A percentile compares a stretch with the other conserved stretches of the same genome.
Conservation (phyloP, 2,797 vertebrate genomes). For the Artibeus lituratus region DNA sequence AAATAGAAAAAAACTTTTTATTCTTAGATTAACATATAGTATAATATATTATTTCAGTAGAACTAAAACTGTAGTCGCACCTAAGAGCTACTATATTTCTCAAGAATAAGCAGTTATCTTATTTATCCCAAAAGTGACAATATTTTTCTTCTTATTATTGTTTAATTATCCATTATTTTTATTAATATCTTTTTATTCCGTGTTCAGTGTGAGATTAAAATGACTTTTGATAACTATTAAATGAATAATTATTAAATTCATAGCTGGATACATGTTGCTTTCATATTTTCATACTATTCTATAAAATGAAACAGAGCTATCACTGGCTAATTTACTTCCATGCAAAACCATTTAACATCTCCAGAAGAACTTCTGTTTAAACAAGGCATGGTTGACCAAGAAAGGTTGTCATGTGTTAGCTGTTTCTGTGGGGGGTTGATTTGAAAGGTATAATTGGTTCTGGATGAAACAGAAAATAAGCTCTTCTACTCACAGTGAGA, state of each 20-base stretch:
- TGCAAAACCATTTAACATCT: slow-evolving; percentile 58
- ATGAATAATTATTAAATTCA: slow-evolving; percentile 2
- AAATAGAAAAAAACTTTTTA: background rate
- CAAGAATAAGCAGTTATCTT: background rate
- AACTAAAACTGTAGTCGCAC: background rate
- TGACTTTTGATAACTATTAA: background rate
- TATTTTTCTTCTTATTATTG: slow-evolving; percentile 6
- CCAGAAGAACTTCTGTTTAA: slow-evolving; percentile 65
- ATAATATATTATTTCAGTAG: background rate
- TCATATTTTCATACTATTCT: slow-evolving; percentile 34
- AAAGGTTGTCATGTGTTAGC: slow-evolving; percentile 67
- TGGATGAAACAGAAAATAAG: slow-evolving; percentile 28
- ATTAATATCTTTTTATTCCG: slow-evolving; percentile 9
- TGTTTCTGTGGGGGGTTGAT: slow-evolving; percentile 54
- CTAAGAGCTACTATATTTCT: background rate
- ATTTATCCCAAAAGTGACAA: background rate
- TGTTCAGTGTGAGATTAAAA: slow-evolving; percentile 18
- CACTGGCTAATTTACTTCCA: slow-evolving; percentile 57
- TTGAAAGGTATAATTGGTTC: slow-evolving; percentile 61
- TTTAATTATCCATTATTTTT: background rate
- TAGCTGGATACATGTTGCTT: background rate
- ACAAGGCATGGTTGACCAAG: slow-evolving; percentile 61
- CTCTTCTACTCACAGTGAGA: background rate
- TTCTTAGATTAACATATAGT: background rate
- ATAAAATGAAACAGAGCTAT: slow-evolving; percentile 44